These are phyloP conservation scores for Anolis carolinensis DNA, from an alignment of 2,113 vertebrate species.

Conservation along the genomic window DNA sequence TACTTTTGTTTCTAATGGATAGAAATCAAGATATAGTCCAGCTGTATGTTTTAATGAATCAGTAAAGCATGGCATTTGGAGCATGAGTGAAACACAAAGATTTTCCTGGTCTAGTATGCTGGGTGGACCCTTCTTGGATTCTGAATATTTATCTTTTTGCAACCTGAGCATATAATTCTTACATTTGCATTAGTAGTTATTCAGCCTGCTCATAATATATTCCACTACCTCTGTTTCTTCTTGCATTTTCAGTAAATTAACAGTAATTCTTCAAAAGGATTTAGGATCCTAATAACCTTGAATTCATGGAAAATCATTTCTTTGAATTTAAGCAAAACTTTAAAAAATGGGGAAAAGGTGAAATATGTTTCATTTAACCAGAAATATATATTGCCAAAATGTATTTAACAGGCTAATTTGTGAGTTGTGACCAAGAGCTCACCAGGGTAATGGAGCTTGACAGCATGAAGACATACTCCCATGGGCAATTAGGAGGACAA, in stretches of 20 bases:
- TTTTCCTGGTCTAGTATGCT: neutral
- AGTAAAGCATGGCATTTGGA: neutral
- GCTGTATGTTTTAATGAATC: neutral
- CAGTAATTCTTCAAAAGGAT: conserved; percentile 1
- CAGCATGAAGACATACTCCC: too few species aligned
- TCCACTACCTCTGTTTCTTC: conserved; percentile 37
- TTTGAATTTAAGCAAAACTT: neutral
- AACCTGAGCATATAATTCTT: neutral
- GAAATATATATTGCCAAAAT: conserved; percentile 13
- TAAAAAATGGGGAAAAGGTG: too few species aligned
- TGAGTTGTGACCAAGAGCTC: neutral
- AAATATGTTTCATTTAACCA: conserved; percentile 15
- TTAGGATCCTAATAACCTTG: neutral
- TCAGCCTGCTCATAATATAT: neutral
- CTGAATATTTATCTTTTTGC: neutral
- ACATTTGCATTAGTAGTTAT: neutral
- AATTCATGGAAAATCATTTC: neutral
- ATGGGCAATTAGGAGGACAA: too few species aligned
- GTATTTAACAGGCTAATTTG: neutral
- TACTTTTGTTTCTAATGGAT: neutral
- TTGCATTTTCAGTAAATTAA: neutral
- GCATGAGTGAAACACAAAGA: neutral
- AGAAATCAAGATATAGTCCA: neutral
- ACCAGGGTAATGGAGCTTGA: too few species aligned
- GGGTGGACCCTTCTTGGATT: neutral